phyloP scores from a whole-genome alignment of 2,888 invertebrate species.

The Plagodis dolabraria region DNA sequence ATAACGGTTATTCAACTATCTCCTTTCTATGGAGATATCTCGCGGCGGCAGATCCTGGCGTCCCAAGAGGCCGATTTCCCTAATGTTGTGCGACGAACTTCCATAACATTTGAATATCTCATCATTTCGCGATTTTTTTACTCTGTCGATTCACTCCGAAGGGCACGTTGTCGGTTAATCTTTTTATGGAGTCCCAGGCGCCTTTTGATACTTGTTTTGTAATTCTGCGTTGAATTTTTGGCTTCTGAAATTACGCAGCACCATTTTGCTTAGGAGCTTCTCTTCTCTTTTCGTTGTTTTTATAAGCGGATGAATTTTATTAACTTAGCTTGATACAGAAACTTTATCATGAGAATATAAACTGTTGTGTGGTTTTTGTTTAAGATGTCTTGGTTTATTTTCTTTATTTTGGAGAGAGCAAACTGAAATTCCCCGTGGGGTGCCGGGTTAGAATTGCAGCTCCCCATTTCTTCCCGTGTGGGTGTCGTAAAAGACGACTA shows the following conservation, averaged over 20 bases:
- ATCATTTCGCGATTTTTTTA: slow-evolving; percentile 60
- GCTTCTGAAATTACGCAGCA: slow-evolving; percentile 16
- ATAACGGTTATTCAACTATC: too few species aligned
- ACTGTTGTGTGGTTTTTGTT: slow-evolving; percentile 1
- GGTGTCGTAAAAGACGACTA: too few species aligned
- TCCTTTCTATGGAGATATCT: too few species aligned
- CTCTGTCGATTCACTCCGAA: slow-evolving; percentile 10
- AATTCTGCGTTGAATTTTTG: slow-evolving; percentile 26
- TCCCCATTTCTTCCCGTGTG: too few species aligned
- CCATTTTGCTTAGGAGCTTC: slow-evolving; percentile 16
- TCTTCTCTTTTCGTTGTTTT: slow-evolving; percentile 16
- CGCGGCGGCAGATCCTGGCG: too few species aligned
- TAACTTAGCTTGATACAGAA: slow-evolving; percentile 9
- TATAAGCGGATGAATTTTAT: slow-evolving; percentile 13
- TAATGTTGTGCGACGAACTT: slow-evolving; percentile 67
- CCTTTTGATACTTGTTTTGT: slow-evolving; percentile 29
- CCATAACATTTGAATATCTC: slow-evolving; percentile 71
- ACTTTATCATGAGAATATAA: slow-evolving; percentile 11
- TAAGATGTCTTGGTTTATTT: too few species aligned
- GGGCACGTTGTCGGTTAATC: slow-evolving; percentile 26
- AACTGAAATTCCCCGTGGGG: too few species aligned
- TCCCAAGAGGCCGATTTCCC: slow-evolving; percentile 58
- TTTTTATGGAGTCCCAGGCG: slow-evolving; percentile 22
- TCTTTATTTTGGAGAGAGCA: too few species aligned
- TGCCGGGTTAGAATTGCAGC: too few species aligned